Conservation (phyloP, 2,113 vertebrate species). For the Oreochromis niloticus region DNA sequence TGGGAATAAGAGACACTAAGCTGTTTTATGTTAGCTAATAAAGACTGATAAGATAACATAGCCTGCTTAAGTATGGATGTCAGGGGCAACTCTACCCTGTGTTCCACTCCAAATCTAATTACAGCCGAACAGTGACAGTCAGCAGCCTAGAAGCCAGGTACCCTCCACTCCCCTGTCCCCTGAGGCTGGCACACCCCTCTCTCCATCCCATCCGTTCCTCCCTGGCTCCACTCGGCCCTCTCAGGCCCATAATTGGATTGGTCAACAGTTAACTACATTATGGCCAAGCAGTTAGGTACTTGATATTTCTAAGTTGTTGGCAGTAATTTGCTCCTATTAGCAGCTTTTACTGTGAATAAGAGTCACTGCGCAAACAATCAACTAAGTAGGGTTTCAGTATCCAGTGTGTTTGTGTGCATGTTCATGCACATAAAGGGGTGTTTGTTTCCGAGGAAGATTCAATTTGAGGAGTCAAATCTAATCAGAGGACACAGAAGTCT, state of each 20-base stretch:
- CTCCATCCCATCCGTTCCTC: conserved; percentile 47
- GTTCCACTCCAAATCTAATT: conserved; percentile 79
- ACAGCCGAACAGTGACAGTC: conserved; percentile 75
- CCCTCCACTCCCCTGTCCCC: conserved; percentile 51
- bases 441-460: conserved; percentile 64
- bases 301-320: conserved; percentile 83
- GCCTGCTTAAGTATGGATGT: conserved; percentile 36
- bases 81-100: conserved; percentile 42
- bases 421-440: conserved; percentile 36
- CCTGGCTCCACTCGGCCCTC: conserved; percentile 34
- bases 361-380: conserved; percentile 79
- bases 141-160: conserved; percentile 79
- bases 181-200: conserved; percentile 29
- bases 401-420: conserved; percentile 20
- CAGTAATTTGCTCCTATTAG: conserved; percentile 86
- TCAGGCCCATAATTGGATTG: conserved; percentile 80
- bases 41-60: conserved; percentile 59
- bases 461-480: conserved; percentile 68
- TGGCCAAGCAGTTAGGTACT: conserved; percentile 79
- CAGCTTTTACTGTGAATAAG: conserved; percentile 80
- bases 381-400: conserved; percentile 40
- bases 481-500: conserved; percentile 58
- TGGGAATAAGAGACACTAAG: neutral
- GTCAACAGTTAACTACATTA: conserved; percentile 84
- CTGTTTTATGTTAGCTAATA: conserved; percentile 56